Conservation (phyloP, 37 sponge, comb jelly and placozoan genomes). For the Ianthella basta region DNA sequence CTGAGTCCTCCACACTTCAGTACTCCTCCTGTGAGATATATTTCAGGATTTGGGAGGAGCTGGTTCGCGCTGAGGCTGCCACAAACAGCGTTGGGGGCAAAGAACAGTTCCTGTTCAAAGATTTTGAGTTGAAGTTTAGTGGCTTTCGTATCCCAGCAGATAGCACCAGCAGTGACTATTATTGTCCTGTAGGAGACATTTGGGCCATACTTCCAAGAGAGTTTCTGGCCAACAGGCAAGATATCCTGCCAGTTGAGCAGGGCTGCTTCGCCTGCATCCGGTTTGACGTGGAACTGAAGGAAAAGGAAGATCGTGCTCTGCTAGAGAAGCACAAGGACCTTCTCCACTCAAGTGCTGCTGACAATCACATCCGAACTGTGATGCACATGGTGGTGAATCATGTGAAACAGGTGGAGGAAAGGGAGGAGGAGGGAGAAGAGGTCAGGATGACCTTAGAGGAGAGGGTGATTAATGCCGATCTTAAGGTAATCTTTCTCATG, state of each 20-base stretch:
- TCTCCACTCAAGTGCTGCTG: constrained; percentile 7
- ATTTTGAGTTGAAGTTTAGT: constrained; percentile 51
- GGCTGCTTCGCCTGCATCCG: constrained; percentile 70
- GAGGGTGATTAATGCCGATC: too few relatives aligned
- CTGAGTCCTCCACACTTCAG: constrained; percentile 27
- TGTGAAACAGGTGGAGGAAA: constrained; percentile 19
- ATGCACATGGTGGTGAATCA: constrained; percentile 55
- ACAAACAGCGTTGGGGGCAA: constrained; percentile 44
- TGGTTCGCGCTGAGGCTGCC: constrained; percentile 70
- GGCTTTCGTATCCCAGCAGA: background rate
- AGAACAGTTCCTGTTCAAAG: background rate
- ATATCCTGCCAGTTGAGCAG: constrained; percentile 38
- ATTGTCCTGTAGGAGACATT: constrained; percentile 25
- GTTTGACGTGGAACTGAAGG: constrained; percentile 29
- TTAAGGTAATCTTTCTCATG: too few relatives aligned
- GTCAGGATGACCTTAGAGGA: too few relatives aligned
- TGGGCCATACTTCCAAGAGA: constrained; percentile 8
- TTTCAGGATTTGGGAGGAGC: constrained; percentile 50
- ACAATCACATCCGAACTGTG: constrained; percentile 43
- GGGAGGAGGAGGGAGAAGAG: too few relatives aligned
- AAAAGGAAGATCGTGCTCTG: background rate
- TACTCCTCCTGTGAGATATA: constrained; percentile 49
- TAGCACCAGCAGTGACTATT: constrained; percentile 25
- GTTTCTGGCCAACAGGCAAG: constrained; percentile 6
- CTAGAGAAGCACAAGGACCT: background rate